Evolutionary conservation across 2,888 invertebrate species (phyloP).

Genomic region (Cistogaster globosa): DNA sequence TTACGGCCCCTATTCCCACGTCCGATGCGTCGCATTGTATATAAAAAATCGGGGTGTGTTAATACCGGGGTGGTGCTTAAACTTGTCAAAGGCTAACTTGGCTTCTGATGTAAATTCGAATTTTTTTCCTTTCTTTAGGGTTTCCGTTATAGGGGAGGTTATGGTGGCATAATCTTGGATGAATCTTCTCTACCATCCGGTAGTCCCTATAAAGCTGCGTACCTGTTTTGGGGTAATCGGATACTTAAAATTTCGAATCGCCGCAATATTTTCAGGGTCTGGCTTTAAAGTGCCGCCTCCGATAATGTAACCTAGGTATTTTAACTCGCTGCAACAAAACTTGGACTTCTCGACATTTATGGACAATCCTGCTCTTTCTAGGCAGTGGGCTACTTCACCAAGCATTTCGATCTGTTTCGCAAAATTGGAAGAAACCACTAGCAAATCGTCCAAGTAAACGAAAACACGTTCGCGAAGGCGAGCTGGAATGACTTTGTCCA

Average conservation of each 20-base stretch:
- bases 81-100: background rate
- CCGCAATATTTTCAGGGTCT: background rate
- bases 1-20: background rate
- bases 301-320: background rate
- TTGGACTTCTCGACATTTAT: background rate
- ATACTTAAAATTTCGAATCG: background rate
- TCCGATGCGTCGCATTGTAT: background rate
- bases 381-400: background rate
- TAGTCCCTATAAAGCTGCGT: background rate
- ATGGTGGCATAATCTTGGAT: background rate
- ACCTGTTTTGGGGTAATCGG: background rate
- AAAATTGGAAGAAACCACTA: background rate
- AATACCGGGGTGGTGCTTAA: background rate
- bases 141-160: background rate
- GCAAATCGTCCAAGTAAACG: background rate
- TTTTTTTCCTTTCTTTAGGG: background rate
- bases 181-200: constrained; percentile 3
- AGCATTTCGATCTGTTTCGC: background rate
- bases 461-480: background rate
- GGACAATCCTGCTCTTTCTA: background rate
- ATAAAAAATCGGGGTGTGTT: background rate
- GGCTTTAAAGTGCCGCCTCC: background rate
- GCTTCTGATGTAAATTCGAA: background rate
- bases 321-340: background rate
- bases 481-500: background rate